Base-by-base conservation (phyloP, 92 coral and sea anemone species). In the Muricea muricata region DNA sequence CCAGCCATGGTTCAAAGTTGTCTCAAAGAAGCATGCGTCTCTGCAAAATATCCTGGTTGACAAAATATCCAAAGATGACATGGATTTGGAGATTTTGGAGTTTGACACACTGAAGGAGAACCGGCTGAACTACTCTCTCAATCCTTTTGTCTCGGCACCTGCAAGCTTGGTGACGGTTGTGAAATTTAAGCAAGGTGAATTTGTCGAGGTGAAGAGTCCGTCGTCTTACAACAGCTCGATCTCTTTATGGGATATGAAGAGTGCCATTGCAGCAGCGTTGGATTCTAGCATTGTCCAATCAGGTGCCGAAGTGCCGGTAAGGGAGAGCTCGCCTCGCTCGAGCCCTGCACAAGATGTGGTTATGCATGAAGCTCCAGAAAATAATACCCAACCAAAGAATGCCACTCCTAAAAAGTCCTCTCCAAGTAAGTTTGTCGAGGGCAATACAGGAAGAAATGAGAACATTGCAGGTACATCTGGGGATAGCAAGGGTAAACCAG, bases 201-300 rank as follows among this genome's bases (percentile, higher is more conserved):
- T 78, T 78, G 83, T 78, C 34, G 71, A 78, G 33, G 71, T 78
- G 17, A 61, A 55, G 9, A 78, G 34, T 30, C 20, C 67, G 33
- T 39, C 83, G 8, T 32, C 50, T 21, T 78, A 78, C 33, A 78
- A 78, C 83, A 78, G 83, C 45, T 40, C 83, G 0, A 78, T 78
- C 71, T 52, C 71, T 39, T 34, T 78, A 26, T 24, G 35, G 0
- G 83, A 78, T 35, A 78, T 78, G 83, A 55, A 63, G 7, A 78
- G 35, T 6, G 71, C 83, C 21, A 56, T 78, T 14, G 26, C 54
- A 3, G 69, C 83, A 9, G 61, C 83, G 14, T 34, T 78, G 20
- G 83, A 78, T 3, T 55, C 69, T 13, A 56, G 50, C 21, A 55
- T 78, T 28, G 58, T 2, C 52, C 70, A 78, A 78, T 15, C 83